phyloP scores from a whole-genome alignment of 1,140 invertebrate species.

The Lutraria rhynchaena region DNA sequence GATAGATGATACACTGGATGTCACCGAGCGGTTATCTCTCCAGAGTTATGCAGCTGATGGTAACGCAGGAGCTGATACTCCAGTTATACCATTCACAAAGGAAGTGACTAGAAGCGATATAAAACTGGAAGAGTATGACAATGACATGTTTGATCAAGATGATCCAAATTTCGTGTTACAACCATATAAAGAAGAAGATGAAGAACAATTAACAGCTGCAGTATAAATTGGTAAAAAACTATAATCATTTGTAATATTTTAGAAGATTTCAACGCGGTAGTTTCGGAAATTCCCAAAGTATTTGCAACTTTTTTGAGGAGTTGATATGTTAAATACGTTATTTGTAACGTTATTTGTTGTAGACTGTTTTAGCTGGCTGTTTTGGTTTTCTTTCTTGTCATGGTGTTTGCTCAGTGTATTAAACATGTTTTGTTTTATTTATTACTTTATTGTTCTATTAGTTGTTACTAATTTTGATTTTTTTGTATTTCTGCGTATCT shows the following conservation, averaged over 20 bases:
- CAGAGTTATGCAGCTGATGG: slow-evolving; percentile 2
- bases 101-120: slow-evolving; percentile 53
- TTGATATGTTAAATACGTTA: too few relatives aligned
- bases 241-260: background rate
- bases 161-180: slow-evolving; percentile 23
- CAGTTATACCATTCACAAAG: slow-evolving; percentile 50
- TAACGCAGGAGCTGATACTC: background rate
- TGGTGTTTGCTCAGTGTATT: too few relatives aligned
- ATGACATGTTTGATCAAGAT: slow-evolving; percentile 22
- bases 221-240: slow-evolving; percentile 21
- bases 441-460: too few relatives aligned
- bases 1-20: slow-evolving; percentile 9
- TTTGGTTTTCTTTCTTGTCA: too few relatives aligned
- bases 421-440: too few relatives aligned
- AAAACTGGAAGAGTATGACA: slow-evolving; percentile 44
- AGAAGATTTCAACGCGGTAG: background rate
- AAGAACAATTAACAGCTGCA: slow-evolving; percentile 1
- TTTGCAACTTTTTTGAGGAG: too few relatives aligned
- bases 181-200: slow-evolving; percentile 8
- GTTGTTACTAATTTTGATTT: too few relatives aligned
- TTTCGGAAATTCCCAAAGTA: too few relatives aligned
- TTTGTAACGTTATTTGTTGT: too few relatives aligned
- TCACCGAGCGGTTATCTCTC: slow-evolving; percentile 10
- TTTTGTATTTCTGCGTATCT: too few relatives aligned
- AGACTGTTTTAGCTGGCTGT: too few relatives aligned